These are phyloP conservation scores for Phocides pigmalion DNA, from an alignment of 1,140 invertebrate genomes.

Conservation along the genomic window DNA sequence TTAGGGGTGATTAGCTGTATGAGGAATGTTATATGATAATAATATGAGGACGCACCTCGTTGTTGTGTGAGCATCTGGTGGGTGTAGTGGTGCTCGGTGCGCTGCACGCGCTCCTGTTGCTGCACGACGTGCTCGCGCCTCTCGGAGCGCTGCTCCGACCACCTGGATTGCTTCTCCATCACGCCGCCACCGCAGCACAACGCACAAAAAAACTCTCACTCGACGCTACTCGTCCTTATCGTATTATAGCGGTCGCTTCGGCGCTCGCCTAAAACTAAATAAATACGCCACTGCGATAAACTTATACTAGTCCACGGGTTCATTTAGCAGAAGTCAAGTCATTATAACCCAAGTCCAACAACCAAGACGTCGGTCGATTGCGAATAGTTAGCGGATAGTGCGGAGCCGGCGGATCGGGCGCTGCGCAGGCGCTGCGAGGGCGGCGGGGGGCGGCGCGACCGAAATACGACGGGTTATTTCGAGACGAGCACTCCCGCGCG, in stretches of 20 bases:
- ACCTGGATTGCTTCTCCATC: slow-evolving; percentile 76
- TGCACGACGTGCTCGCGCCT: slow-evolving; percentile 85
- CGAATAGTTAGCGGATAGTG: slow-evolving; percentile 92
- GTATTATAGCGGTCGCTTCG: slow-evolving; percentile 55
- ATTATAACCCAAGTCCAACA: slow-evolving; percentile 92
- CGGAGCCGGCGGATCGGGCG: slow-evolving; percentile 46
- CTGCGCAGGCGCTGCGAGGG: slow-evolving; percentile 66
- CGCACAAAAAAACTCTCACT: slow-evolving; percentile 78
- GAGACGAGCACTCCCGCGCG: slow-evolving; percentile 64
- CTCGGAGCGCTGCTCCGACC: slow-evolving; percentile 85
- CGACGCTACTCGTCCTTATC: slow-evolving; percentile 69
- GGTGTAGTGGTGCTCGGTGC: slow-evolving; percentile 90
- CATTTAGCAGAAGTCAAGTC: slow-evolving; percentile 91
- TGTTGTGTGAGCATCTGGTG: slow-evolving; percentile 91
- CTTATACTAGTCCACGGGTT: slow-evolving; percentile 86
- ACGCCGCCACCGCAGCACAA: slow-evolving; percentile 65
- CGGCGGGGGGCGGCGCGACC: slow-evolving; percentile 62
- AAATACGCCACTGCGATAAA: slow-evolving; percentile 77
- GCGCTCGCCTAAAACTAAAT: slow-evolving; percentile 61
- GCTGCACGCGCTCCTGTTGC: slow-evolving; percentile 86
- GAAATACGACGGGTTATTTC: slow-evolving; percentile 78
- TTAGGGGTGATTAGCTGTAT: neutral
- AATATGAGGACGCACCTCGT: slow-evolving; percentile 86
- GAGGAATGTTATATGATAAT: neutral
- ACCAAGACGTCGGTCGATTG: slow-evolving; percentile 95